A percentile compares a stretch with the other conserved stretches of the same genome.
phyloP scores from a whole-genome alignment of 2,888 invertebrate species.

The Oscheius sp. region DNA sequence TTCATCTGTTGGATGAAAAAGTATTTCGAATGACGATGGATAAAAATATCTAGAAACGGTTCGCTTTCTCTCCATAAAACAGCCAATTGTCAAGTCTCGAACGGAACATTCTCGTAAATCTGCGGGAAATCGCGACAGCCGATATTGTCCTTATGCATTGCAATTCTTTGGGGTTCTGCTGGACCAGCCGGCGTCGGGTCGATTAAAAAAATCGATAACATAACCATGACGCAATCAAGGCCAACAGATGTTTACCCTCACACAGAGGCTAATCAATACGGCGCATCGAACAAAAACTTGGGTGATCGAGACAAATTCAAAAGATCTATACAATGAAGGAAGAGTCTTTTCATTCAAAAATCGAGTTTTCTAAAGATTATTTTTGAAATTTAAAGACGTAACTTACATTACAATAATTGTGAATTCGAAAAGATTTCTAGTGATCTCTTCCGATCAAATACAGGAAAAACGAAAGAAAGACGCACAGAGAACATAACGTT shows the following conservation, averaged over 20 bases:
- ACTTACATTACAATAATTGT: constrained; percentile 13
- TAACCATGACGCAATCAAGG: not conserved
- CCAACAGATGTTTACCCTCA: not conserved
- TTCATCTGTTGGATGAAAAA: too few species aligned
- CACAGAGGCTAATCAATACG: not conserved
- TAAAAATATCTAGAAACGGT: constrained; percentile 6
- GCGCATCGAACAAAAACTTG: not conserved
- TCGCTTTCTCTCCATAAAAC: not conserved
- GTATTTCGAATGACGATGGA: not conserved
- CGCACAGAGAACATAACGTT: too few species aligned
- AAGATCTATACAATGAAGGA: not conserved
- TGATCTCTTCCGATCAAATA: too few species aligned
- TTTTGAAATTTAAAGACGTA: not conserved
- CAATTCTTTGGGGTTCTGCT: too few species aligned
- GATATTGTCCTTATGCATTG: too few species aligned
- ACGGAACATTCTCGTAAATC: not conserved
- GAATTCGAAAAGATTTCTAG: too few species aligned
- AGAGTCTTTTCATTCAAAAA: not conserved
- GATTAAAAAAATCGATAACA: too few species aligned
- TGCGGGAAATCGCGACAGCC: too few species aligned
- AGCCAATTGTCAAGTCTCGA: not conserved
- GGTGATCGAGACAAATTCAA: not conserved
- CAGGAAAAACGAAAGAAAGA: too few species aligned
- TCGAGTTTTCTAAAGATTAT: not conserved
- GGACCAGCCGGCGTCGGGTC: too few species aligned